Evolutionary conservation across 2,113 vertebrate species (phyloP).

Genomic region (Siniperca knerii): DNA sequence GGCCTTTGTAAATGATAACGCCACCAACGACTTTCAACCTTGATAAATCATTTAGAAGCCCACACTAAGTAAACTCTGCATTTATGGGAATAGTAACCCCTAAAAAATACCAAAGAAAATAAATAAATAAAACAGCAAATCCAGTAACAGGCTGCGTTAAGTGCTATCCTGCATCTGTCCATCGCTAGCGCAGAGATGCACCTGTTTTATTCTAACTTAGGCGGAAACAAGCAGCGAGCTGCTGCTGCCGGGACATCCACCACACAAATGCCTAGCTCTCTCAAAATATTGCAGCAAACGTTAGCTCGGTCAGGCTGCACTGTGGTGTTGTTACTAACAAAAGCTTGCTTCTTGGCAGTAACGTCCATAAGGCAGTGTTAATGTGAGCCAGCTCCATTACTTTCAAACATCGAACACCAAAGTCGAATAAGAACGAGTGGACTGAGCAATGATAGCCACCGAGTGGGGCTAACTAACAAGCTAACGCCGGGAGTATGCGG

Average conservation of each 20-base stretch:
- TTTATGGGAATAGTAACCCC: not conserved
- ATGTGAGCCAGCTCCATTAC: not conserved
- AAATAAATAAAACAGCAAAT: not conserved
- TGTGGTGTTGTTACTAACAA: not conserved
- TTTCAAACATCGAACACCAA: conserved; percentile 34
- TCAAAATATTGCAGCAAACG: not conserved
- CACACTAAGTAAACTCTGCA: not conserved
- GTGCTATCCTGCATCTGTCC: conserved; percentile 11
- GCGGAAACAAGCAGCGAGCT: conserved; percentile 37
- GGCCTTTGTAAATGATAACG: conserved; percentile 61
- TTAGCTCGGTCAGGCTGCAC: not conserved
- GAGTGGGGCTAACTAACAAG: conserved; percentile 57
- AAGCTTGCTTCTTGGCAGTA: not conserved
- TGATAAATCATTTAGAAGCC: conserved; percentile 40
- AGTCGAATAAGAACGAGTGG: conserved; percentile 33
- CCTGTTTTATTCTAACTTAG: conserved; percentile 77
- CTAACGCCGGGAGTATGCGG: conserved; percentile 51
- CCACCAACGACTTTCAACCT: conserved; percentile 53
- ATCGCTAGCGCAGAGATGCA: conserved; percentile 70
- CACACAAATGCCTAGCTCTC: conserved; percentile 18
- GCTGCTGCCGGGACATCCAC: conserved; percentile 21
- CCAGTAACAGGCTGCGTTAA: not conserved
- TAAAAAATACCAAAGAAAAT: not conserved
- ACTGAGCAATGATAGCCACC: conserved; percentile 39
- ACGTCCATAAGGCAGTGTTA: not conserved